These are phyloP conservation scores for Brachypodius melanocephalos DNA, from an alignment of 2,113 vertebrate species.

Conservation along the genomic window DNA sequence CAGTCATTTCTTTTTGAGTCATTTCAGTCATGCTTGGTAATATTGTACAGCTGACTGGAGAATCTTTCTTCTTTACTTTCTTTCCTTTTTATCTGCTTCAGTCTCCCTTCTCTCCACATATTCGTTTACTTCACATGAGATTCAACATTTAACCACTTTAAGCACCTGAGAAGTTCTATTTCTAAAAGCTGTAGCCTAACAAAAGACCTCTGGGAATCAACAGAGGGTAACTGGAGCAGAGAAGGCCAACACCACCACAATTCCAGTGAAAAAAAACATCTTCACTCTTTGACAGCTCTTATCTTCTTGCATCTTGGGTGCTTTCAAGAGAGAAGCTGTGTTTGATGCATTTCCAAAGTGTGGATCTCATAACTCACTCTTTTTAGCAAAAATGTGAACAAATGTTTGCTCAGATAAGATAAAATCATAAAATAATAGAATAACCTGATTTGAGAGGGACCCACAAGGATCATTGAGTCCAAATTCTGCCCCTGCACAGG, in stretches of 20 bases:
- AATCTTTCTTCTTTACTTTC: neutral
- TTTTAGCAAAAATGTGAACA: rapidly evolving
- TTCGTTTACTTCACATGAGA: neutral
- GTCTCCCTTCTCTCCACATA: neutral
- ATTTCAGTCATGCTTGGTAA: neutral
- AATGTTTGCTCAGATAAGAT: neutral
- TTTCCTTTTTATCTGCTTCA: neutral
- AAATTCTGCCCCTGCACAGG: neutral
- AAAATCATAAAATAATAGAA: neutral
- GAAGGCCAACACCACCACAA: neutral
- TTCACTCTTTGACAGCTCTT: neutral
- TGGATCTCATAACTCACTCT: neutral
- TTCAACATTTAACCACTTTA: neutral
- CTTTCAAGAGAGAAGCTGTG: neutral
- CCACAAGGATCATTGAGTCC: rapidly evolving
- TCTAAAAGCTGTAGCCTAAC: neutral
- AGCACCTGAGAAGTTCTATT: neutral
- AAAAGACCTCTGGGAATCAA: neutral
- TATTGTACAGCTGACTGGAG: neutral
- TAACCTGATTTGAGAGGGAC: neutral
- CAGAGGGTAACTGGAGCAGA: neutral
- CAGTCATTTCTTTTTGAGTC: rapidly evolving
- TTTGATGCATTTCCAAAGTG: neutral
- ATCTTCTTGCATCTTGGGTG: neutral
- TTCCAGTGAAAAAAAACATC: neutral